Conservation (phyloP, 2,113 vertebrate genomes). For the Colinus virginianus region DNA sequence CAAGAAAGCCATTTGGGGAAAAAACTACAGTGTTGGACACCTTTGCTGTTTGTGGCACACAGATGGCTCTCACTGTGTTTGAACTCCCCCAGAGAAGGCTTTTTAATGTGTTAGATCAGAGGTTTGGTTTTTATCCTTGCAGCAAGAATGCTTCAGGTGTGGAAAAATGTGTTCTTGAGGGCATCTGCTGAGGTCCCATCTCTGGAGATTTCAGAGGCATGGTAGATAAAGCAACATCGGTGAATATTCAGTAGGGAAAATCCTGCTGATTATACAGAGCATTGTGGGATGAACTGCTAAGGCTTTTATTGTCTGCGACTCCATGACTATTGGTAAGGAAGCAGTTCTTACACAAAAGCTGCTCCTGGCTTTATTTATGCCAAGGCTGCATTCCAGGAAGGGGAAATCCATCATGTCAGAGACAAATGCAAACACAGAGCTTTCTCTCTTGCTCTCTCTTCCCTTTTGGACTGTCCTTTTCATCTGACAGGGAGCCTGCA, state of each 20-base stretch:
- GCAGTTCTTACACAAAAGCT: conserved; percentile 46
- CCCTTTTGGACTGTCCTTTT: conserved; percentile 33
- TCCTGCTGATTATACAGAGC: conserved; percentile 42
- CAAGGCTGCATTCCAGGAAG: conserved; percentile 60
- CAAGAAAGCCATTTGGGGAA: neutral
- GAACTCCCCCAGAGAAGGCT: neutral
- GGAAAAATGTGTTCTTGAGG: conserved; percentile 24
- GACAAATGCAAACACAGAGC: conserved; percentile 49
- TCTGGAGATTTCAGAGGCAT: conserved; percentile 8
- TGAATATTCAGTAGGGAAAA: conserved; percentile 55
- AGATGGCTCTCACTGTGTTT: conserved; percentile 32
- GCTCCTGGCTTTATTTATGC: conserved; percentile 59
- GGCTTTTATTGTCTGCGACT: conserved; percentile 53
- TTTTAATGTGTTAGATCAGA: neutral
- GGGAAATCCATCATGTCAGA: conserved; percentile 50
- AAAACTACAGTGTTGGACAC: neutral
- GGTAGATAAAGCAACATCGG: conserved; percentile 11
- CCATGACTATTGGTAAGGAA: conserved; percentile 31
- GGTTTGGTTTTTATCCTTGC: neutral
- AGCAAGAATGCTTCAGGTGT: neutral
- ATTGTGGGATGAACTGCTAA: conserved; percentile 31
- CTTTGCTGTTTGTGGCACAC: conserved; percentile 28
- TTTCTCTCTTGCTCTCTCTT: conserved; percentile 24
- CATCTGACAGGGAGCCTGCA: neutral
- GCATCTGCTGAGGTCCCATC: conserved; percentile 25